Base-by-base conservation (phyloP, 2,113 vertebrate genomes). In the Charadrius vociferus region DNA sequence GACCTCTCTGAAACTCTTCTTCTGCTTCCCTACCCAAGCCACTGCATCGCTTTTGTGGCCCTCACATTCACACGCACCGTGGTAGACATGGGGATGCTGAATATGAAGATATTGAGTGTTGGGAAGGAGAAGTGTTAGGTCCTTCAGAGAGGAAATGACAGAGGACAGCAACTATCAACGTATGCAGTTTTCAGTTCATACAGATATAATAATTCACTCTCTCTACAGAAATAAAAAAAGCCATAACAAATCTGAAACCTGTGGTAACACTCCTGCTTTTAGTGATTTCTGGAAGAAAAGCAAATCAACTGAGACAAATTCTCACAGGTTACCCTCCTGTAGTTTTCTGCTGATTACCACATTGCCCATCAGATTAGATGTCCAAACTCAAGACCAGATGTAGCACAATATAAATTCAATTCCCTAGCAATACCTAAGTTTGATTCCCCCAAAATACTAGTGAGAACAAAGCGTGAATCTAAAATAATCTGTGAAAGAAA, bases 261-360 rank as follows among this genome's bases (percentile, higher is more conserved):
- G 27, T 30, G 17, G 32, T n/a, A 92, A 52, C 16, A 39, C 7
- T 73, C 36, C 49, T 36, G 9, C 37, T 66, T 72, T 53, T 19
- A 92, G 24, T 23, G 24, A 77, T 47, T 81, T 90, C 86, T 73
- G 47, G 49, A 86, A 94, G 52, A 81, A 80, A 93, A 62, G 49
- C 11, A 86, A 78, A 75, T 56, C 58, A 52, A 29, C 8, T 49
- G 45, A 52, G 47, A 66, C 18, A 58, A 86, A 88, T 23, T 58
- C 32, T 26, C 59, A 84, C 34, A 79, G 11, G 43, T 45, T 53
- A 87, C 22, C 13, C 11, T 59, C 6, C 30, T 73, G 39, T 37
- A 72, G 29, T 68, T 62, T 88, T 88, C n/a, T 61, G 74, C 12
- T 66, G 14, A 77, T 77, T 63, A 73, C 7, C n/a, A 66, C 37